phyloP scores from a whole-genome alignment of 2,888 invertebrate genomes.

The Odontomyia ornata region DNA sequence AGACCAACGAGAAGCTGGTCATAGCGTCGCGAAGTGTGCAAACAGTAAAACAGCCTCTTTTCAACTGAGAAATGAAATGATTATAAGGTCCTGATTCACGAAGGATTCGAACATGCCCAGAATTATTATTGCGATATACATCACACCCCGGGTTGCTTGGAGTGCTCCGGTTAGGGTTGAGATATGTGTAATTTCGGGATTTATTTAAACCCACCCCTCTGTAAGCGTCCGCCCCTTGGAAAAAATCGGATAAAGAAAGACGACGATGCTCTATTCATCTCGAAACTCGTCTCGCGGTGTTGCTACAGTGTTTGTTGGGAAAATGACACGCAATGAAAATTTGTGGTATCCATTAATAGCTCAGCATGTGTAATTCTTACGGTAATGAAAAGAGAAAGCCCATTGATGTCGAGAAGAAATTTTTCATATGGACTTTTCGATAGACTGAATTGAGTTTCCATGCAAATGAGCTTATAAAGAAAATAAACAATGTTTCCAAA shows the following conservation, averaged over 20 bases:
- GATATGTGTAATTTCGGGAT: conserved; percentile 24
- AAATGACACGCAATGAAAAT: background rate
- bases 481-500: no score
- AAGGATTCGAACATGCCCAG: conserved; percentile 40
- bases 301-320: conserved; percentile 15
- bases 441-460: no score
- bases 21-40: conserved; percentile 27
- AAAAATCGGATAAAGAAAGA: conserved; percentile 23
- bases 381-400: background rate
- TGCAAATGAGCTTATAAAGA: no score
- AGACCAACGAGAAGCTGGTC: background rate
- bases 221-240: conserved; percentile 25
- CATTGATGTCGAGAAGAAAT: no score
- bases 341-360: background rate
- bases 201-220: conserved; percentile 49
- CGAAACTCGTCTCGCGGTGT: background rate
- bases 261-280: conserved; percentile 2
- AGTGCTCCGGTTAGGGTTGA: conserved; percentile 26
- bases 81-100: conserved; percentile 33
- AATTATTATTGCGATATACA: conserved; percentile 21
- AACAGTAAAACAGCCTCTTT: conserved; percentile 24
- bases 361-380: background rate
- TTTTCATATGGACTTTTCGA: no score
- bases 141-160: background rate
- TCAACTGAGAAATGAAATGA: conserved; percentile 35